Base-by-base conservation (phyloP, 2,113 vertebrate genomes). In the Siniperca chuatsi region DNA sequence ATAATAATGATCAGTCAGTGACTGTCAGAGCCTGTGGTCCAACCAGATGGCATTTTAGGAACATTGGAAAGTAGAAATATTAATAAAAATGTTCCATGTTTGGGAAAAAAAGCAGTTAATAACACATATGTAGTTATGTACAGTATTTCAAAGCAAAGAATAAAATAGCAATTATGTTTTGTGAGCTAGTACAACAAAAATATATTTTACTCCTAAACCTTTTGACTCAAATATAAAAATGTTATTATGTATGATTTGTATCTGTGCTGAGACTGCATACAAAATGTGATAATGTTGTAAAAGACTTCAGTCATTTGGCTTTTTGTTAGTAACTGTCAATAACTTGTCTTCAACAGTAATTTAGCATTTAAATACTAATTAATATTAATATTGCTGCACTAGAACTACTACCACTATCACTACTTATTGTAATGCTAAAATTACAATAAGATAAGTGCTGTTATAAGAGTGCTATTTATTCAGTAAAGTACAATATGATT, bases 1-100 rank as follows among this genome's bases (percentile, higher is more conserved):
- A 7, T 44, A 16, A 33, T 33, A 18, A 60, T 52, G 13, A 73
- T 82, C 25, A 57, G 61, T 37, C 68, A 50, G 50, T 20, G 60
- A 40, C 25, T 54, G 54, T 73, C 33, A 81, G 48, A 29, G 15
- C 50, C 78, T 61, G 72, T 61, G 16, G 46, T 61, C 52, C 16
- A 29, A 57, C 58, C 29, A 40, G 20, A 42, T 15, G 20, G 67
- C 33, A 52, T 58, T 48, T 71, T 60, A 11, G 35, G 40, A 73
- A 61, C n/a, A 46, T 57, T 1, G 13, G 2, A 68, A 74, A 84
- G 11, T 21, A 42, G 48, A 66, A 23, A 29, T 48, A 29, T 4
- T 13, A n/a, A 40, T 40, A n/a, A 13, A 68, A 37, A 40, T 25
- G 21, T 21, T 67, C 5, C 25, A 2, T 25, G 40, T 75, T 15